phyloP scores from a whole-genome alignment of 2,113 vertebrate species.

The Ceyx margarethae region DNA sequence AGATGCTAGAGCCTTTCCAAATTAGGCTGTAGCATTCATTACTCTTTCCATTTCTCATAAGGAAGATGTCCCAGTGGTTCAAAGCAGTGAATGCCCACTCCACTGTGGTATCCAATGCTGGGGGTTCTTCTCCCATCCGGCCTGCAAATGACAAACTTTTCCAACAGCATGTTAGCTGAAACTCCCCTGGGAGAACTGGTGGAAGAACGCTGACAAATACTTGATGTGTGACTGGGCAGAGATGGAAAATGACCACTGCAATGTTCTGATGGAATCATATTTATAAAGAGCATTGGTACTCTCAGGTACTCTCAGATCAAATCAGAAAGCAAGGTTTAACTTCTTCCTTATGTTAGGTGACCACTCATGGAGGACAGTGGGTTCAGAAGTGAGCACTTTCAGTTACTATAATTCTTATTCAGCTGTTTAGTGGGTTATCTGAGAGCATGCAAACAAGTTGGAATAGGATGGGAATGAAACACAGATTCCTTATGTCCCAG shows the following conservation, averaged over 20 bases:
- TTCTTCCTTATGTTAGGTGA: neutral
- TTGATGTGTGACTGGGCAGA: neutral
- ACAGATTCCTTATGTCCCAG: neutral
- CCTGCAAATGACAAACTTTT: neutral
- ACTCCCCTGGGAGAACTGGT: neutral
- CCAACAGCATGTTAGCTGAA: neutral
- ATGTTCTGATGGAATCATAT: neutral
- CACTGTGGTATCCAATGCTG: neutral
- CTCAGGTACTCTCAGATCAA: neutral
- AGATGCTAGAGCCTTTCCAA: neutral
- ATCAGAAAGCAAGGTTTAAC: neutral
- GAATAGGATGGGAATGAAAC: conserved; percentile 19
- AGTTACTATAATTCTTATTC: neutral
- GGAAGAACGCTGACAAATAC: neutral
- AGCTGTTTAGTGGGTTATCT: neutral
- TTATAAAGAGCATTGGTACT: neutral
- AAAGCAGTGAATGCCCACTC: neutral
- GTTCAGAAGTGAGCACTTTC: neutral
- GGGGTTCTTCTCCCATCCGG: neutral
- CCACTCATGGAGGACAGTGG: neutral
- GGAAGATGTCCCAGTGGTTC: neutral
- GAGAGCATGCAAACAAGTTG: neutral
- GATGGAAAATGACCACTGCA: neutral
- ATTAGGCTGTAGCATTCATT: neutral
- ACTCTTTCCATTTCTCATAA: neutral